These are phyloP conservation scores for Cydia amplana DNA, from an alignment of 1,140 invertebrate genomes.

Conservation along the genomic window DNA sequence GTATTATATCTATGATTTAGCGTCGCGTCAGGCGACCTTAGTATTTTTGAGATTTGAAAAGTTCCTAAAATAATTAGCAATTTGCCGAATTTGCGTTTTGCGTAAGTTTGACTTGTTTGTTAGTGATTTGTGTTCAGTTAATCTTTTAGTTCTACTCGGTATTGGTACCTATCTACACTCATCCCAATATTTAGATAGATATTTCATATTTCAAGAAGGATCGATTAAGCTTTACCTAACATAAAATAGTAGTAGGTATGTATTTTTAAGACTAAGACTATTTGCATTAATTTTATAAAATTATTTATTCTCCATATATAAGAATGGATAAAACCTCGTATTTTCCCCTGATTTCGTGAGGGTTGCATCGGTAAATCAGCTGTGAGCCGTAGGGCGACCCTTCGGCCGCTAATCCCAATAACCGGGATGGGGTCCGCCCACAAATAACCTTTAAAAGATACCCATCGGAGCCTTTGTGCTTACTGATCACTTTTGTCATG, in stretches of 20 bases:
- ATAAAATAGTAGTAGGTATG: no score
- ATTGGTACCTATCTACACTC: no score
- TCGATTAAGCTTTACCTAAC: no score
- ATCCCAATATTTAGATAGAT: no score
- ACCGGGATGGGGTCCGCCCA: slow-evolving; percentile 6
- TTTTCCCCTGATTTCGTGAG: background rate
- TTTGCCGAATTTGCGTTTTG: no score
- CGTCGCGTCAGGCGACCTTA: background rate
- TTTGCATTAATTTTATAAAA: no score
- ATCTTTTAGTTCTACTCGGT: no score
- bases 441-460: slow-evolving; percentile 6
- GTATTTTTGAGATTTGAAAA: background rate
- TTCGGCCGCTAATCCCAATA: slow-evolving; percentile 18
- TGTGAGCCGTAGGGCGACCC: background rate
- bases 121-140: no score
- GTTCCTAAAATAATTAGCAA: background rate
- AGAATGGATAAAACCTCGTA: background rate
- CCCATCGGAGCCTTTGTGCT: slow-evolving; percentile 2
- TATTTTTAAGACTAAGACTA: no score
- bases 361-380: slow-evolving; percentile 4
- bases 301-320: background rate
- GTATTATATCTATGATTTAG: background rate
- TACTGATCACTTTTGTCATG: background rate
- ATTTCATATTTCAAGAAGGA: no score
- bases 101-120: background rate